phyloP scores from a whole-genome alignment of 2,888 invertebrate genomes.

The Heteromyza rotundicornis region DNA sequence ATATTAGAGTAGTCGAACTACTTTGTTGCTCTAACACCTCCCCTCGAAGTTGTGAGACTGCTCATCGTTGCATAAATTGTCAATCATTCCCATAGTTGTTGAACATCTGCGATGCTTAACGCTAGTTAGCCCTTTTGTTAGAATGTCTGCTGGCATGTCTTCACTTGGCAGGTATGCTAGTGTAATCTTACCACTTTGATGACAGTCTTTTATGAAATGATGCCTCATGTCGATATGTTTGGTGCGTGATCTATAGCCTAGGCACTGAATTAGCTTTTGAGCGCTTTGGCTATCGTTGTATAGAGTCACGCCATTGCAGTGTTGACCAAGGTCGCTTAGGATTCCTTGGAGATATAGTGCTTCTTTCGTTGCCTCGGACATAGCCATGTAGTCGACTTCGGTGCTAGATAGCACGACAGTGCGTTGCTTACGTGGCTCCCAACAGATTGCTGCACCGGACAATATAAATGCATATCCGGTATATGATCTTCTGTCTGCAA shows the following conservation, averaged over 20 bases:
- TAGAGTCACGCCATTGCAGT: constrained; percentile 14
- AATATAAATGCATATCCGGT: constrained; percentile 32
- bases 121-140: constrained; percentile 27
- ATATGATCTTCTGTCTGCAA: constrained; percentile 29
- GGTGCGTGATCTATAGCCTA: constrained; percentile 21
- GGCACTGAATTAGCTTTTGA: constrained; percentile 10
- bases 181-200: constrained; percentile 13
- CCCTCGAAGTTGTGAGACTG: constrained; percentile 21
- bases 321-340: constrained; percentile 22
- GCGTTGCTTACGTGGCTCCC: constrained; percentile 34
- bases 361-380: constrained; percentile 30
- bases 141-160: constrained; percentile 29
- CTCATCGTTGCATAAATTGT: neutral
- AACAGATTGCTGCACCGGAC: constrained; percentile 27
- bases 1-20: neutral
- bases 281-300: constrained; percentile 33
- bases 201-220: constrained; percentile 26
- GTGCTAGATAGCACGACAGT: constrained; percentile 30
- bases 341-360: constrained; percentile 25
- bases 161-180: constrained; percentile 28
- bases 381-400: constrained; percentile 33
- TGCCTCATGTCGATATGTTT: constrained; percentile 33
- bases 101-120: constrained; percentile 22
- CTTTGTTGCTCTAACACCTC: constrained; percentile 3
- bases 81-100: constrained; percentile 12